Base-by-base conservation (phyloP, 2,888 invertebrate species). In the Drosophila anomalata region DNA sequence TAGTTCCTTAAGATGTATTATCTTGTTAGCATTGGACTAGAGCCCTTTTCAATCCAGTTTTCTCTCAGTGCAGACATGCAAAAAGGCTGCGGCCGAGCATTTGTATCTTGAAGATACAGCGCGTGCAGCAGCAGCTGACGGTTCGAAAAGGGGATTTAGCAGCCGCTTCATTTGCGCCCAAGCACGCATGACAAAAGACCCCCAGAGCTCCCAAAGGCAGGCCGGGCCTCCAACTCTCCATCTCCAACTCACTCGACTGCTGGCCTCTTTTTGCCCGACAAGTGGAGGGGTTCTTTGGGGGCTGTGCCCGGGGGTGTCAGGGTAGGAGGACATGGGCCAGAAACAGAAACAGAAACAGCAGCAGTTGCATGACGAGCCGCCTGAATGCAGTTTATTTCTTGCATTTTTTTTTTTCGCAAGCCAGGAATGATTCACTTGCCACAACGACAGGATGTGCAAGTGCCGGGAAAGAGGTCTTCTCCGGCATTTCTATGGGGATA, bases 161-260 rank as follows among this genome's bases (percentile, higher is more conserved):
- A 57, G 73, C 61, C 67, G 80, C 54, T 76, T 82, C 77, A 75
- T 62, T 89, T 89, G 89, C 78, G 80, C 81, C 88, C 89, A 89
- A 89, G 88, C 88, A 89, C 85, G 88, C 89, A 87, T 88, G 77
- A 74, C 79, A 79, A 79, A 84, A 82, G 75, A 79, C 66, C 66
- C 71, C 81, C 75, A 67, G 60, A 65, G 17, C 17, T 17, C 17
- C 17, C 17, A 17, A 60, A 65, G 69, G 66, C 66, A 12, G 33
- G 33, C 33, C 33, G 12, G 33, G 33, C 33, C 33, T 11, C 33
- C 33, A 12, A 33, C 33, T 33, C 31, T 12, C 26, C 72, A 17
- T 17, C 17, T 17, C 51, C 44, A 63, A 46, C 66, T 53, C 44
- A 83, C 86, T 83, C 77, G 79, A 79, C 79, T 65, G 82, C 59